Base-by-base conservation (phyloP, 2,113 vertebrate genomes). In the Pongo abelii region DNA sequence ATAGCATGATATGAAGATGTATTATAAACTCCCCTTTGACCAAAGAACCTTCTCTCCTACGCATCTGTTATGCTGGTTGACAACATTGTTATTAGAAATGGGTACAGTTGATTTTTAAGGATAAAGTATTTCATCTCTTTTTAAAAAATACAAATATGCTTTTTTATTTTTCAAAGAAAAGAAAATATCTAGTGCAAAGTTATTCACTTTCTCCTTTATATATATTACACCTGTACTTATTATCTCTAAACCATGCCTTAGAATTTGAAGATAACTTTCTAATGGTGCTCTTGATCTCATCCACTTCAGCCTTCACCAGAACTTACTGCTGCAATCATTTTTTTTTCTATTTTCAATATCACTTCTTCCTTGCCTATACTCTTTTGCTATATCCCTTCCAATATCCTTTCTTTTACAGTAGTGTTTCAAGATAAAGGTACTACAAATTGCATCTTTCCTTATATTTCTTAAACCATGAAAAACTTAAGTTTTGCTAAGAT, bases 91-190 rank as follows among this genome's bases (percentile, higher is more conserved):
- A 72, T 52, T 78, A 78, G 70, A 84, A 88, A 61, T 10, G 35
- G 38, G 61, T 64, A 64, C 10, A 14, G n/a, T 2, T 40, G 57
- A 61, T 92, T 83, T 61, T 50, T 6, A 59, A 46, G 22, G 16
- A 50, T 50, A 74, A 94, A 27, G 2, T 3, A 7, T 57, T 57
- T 46, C 72, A 32, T 74, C 40, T 89, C 27, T 83, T 72, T 1
- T 40, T 84, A 50, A 52, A 79, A 91, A 91, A 75, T 50, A 55
- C 2, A 55, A 80, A 79, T 35, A 40, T 43, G 8, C 10, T 50
- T 40, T 79, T 85, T 23, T 72, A 81, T 67, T 91, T 94, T 17
- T 61, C n/a, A 92, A n/a, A 87, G 18, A n/a, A 85, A 89, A 81
- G 25, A 90, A 67, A 74, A 38, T 52, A 35, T 43, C 48, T 35